Base-by-base conservation (phyloP, 2,113 vertebrate genomes). In the Mola mola region DNA sequence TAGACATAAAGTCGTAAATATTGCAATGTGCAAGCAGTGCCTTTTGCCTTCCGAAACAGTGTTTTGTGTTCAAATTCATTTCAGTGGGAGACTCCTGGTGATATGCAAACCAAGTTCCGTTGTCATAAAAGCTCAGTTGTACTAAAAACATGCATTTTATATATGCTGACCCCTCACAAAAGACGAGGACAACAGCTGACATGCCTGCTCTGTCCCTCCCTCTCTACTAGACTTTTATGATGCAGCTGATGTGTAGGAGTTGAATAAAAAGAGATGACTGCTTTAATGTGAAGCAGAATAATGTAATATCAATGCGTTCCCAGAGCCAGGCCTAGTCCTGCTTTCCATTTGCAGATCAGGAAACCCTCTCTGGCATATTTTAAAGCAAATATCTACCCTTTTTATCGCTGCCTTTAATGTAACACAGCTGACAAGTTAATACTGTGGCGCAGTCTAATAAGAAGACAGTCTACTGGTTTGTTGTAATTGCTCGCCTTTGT, bases 381-480 rank as follows among this genome's bases (percentile, higher is more conserved):
- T 72, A 83, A 81, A 84, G 64, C 53, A 72, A 48, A 75, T 61
- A 75, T 75, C 70, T 71, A 75, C 55, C 71, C 72, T 72, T 38
- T 76, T 86, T 86, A 83, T 71, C 50, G 13, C 42, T 17, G 58
- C 51, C 65, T 87, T 75, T 84, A 77, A 66, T 86, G 79, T 71
- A 83, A 86, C 79, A 47, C 83, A 72, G 75, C 62, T 33, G 69
- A 83, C 78, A 83, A 75, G 67, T 86, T 81, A 79, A 78, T 65
- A 78, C 82, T 84, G 83, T 86, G 71, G 81, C 72, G 72, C 56
- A 43, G 66, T 62, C 77, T 85, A 87, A 89, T 83, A 82, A 82
- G 81, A 83, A 82, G 72, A 70, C 76, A 64, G 75, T 66, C 74
- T 46, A 38, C 56, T 53, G 63, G 68, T 64, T 87, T 79, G 67